Conservation (phyloP, 2,113 vertebrate genomes). For the Actinemys pallida region DNA sequence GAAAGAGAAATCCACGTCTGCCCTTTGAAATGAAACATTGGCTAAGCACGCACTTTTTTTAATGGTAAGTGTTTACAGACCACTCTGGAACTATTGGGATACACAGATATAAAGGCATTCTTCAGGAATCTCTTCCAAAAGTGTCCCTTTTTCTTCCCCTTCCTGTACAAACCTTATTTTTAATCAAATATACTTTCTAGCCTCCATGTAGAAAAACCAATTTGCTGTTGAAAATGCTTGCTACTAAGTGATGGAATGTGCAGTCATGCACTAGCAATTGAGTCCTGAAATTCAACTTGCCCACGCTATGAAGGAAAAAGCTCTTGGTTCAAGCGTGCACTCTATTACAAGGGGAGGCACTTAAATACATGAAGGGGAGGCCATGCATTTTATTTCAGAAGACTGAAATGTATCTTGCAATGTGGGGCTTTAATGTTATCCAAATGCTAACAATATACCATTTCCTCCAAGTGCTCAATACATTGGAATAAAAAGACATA, state of each 20-base stretch:
- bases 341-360: conserved; percentile 31
- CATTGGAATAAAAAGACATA: conserved; percentile 76
- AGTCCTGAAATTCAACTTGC: conserved; percentile 46
- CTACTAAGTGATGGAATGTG: conserved; percentile 58
- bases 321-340: conserved; percentile 36
- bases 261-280: conserved; percentile 40
- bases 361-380: conserved; percentile 44
- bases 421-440: conserved; percentile 77
- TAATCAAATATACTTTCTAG: conserved; percentile 35
- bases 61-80: background rate
- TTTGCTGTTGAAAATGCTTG: conserved; percentile 64
- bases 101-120: conserved; percentile 26
- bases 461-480: conserved; percentile 74
- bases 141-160: background rate
- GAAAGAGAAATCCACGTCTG: conserved; percentile 25
- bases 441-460: conserved; percentile 80
- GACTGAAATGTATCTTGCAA: conserved; percentile 73
- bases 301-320: conserved; percentile 25
- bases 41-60: conserved; percentile 36
- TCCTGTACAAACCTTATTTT: conserved; percentile 34
- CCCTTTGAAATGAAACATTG: background rate
- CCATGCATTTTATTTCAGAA: conserved; percentile 67
- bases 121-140: conserved; percentile 8
- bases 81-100: conserved; percentile 14
- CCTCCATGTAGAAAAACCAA: conserved; percentile 49